Evolutionary conservation across 2,113 vertebrate species (phyloP).

Genomic region (Osmerus mordax): DNA sequence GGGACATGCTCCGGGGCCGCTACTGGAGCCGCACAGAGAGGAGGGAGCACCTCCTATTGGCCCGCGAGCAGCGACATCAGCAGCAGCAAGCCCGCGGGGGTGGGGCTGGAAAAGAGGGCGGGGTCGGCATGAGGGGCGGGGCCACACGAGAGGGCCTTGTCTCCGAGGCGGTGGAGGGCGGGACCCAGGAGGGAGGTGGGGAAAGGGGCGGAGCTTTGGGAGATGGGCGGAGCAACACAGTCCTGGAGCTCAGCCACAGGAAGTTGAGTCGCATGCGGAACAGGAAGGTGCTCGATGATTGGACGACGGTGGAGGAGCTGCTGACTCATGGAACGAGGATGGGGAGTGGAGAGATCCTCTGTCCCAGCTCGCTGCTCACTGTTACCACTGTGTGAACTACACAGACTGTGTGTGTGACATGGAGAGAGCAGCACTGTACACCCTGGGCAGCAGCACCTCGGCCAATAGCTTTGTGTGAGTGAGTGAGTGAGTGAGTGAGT

Average conservation of each 20-base stretch:
- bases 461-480: slow-evolving; percentile 55
- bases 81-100: slow-evolving; percentile 35
- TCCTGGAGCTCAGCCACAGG: slow-evolving; percentile 73
- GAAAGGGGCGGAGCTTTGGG: slow-evolving; percentile 25
- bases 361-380: slow-evolving; percentile 69
- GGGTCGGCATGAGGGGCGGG: slow-evolving; percentile 20
- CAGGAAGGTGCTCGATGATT: slow-evolving; percentile 75
- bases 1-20: slow-evolving; percentile 64
- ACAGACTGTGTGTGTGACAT: slow-evolving; percentile 16
- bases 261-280: slow-evolving; percentile 73
- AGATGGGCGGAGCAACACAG: slow-evolving; percentile 54
- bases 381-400: slow-evolving; percentile 71
- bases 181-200: slow-evolving; percentile 22
- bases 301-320: slow-evolving; percentile 78
- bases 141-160: not conserved
- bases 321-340: slow-evolving; percentile 68
- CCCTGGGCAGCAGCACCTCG: slow-evolving; percentile 50
- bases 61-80: slow-evolving; percentile 67
- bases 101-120: slow-evolving; percentile 22
- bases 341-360: slow-evolving; percentile 47
- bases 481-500: slow-evolving; percentile 9
- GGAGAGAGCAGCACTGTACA: slow-evolving; percentile 39
- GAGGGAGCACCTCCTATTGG: slow-evolving; percentile 67
- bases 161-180: slow-evolving; percentile 20
- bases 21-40: slow-evolving; percentile 75